Evolutionary conservation across 2,113 vertebrate species (phyloP).

Genomic region (Entosphenus tridentatus): DNA sequence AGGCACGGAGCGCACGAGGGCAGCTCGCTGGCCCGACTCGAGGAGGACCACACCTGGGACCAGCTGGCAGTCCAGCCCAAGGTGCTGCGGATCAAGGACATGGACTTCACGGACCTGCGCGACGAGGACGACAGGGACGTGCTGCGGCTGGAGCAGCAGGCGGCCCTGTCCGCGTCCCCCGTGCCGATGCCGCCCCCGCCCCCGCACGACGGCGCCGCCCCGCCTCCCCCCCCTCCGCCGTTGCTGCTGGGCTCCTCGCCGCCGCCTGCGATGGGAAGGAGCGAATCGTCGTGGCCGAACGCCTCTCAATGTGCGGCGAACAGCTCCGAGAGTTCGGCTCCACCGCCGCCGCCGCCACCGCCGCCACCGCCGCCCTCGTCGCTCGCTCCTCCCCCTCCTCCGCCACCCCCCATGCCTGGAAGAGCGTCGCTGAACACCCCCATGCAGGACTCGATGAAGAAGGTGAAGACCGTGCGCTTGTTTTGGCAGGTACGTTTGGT

Average conservation of each 20-base stretch:
- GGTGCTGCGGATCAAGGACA: slow-evolving; percentile 54
- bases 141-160: slow-evolving; percentile 25
- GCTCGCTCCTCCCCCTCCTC: slow-evolving; percentile 12
- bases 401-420: slow-evolving; percentile 9
- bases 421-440: not conserved
- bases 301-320: slow-evolving; percentile 9
- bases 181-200: slow-evolving; percentile 18
- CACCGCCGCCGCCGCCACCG: slow-evolving; percentile 2
- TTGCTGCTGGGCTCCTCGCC: slow-evolving; percentile 25
- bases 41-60: slow-evolving; percentile 20
- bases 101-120: slow-evolving; percentile 77
- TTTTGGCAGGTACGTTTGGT: slow-evolving; percentile 39
- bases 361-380: slow-evolving; percentile 11
- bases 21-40: too few species aligned
- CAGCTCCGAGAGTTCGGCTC: not conserved
- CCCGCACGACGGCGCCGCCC: slow-evolving; percentile 10
- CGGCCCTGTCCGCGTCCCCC: slow-evolving; percentile 11
- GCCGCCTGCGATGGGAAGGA: slow-evolving; percentile 9
- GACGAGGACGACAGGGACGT: slow-evolving; percentile 75
- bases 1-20: too few species aligned
- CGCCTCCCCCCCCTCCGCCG: slow-evolving; percentile 11
- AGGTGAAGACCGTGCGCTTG: slow-evolving; percentile 73
- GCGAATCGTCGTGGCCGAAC: slow-evolving; percentile 9
- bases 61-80: slow-evolving; percentile 21
- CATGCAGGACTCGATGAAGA: slow-evolving; percentile 21